Base-by-base conservation (phyloP, 1,140 invertebrate genomes). In the Micrasema minimum region DNA sequence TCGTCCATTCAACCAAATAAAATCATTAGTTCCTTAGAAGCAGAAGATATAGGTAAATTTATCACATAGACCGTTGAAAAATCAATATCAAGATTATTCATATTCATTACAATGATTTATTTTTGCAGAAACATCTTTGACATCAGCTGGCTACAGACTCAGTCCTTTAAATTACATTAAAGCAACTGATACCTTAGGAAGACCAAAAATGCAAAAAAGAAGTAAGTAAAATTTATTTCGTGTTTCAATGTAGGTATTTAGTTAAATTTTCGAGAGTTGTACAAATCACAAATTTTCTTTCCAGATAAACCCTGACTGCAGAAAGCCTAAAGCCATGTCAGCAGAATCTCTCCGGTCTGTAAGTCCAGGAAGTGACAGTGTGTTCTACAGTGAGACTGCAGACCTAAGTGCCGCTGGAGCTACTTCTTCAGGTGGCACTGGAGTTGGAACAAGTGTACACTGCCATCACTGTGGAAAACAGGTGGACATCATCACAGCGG, bases 341-440 rank as follows among this genome's bases (percentile, higher is more conserved):
- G 92, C 92, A 35, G 93, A 95, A 80, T 94, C 92, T 0, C 80
- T 95, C 59, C 87, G 93, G 66, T 94, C 92, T 2, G 91, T 92
- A 61, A 94, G 92, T 78, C 93, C 93, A 11, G 93, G 93, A 11
- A 94, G 93, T 75, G 93, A 95, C 80, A 94, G 91, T 66, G 93
- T 95, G 18, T 95, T 95, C 80, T 94, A 94, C 80, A 93, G 91
- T 77, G 92, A 93, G 85, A 90, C 86, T 75, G 90, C 86, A 72
- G 90, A 88, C 76, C 79, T 77, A 72, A 75, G 66, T 22, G 69
- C 64, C 5, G 46, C 61, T 12, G 69, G 81, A 77, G 67, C 53
- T 14, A 57, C 66, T 66, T 50, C 79, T 20, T 76, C 78, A 9
- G 79, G 76, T 9, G 79, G 76, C 20, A 79, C 82, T 23, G 78